Evolutionary conservation across 2,888 invertebrate species (phyloP).

Genomic region (Azorinus chamasolen): DNA sequence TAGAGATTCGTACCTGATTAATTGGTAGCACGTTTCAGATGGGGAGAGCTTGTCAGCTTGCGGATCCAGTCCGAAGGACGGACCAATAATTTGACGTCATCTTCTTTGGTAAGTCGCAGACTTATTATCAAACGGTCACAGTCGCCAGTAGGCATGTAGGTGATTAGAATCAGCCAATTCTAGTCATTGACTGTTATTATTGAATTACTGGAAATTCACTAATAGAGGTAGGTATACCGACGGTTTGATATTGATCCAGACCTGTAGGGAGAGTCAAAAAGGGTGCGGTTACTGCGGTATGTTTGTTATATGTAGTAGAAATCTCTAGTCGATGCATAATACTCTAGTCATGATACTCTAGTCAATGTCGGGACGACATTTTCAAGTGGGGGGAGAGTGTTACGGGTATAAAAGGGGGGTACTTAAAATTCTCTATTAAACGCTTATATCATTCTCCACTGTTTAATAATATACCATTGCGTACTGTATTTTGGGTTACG

Average conservation of each 20-base stretch:
- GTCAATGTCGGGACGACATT: constrained; percentile 22
- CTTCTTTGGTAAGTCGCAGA: constrained; percentile 4
- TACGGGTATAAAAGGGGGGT: constrained; percentile 7
- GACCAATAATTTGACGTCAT: neutral
- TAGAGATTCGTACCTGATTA: no score
- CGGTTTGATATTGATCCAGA: constrained; percentile 9
- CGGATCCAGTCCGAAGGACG: no score
- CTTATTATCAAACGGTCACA: constrained; percentile 8
- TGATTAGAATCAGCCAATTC: constrained; percentile 20
- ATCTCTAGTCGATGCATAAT: constrained; percentile 6
- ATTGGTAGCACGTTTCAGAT: no score
- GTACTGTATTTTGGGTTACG: no score
- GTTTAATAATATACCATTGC: no score
- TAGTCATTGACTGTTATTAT: constrained; percentile 13
- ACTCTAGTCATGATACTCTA: neutral
- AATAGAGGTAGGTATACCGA: neutral
- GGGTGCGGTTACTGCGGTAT: neutral
- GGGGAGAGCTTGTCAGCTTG: no score
- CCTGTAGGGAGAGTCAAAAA: neutral
- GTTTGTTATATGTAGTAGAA: neutral
- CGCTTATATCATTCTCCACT: no score
- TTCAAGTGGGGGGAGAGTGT: constrained; percentile 21
- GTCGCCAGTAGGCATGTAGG: constrained; percentile 4
- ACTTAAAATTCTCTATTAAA: no score
- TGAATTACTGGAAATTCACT: constrained; percentile 9